These are phyloP conservation scores for Atherinosoma microstoma DNA, from an alignment of 2,797 vertebrate genomes.

Conservation along the genomic window DNA sequence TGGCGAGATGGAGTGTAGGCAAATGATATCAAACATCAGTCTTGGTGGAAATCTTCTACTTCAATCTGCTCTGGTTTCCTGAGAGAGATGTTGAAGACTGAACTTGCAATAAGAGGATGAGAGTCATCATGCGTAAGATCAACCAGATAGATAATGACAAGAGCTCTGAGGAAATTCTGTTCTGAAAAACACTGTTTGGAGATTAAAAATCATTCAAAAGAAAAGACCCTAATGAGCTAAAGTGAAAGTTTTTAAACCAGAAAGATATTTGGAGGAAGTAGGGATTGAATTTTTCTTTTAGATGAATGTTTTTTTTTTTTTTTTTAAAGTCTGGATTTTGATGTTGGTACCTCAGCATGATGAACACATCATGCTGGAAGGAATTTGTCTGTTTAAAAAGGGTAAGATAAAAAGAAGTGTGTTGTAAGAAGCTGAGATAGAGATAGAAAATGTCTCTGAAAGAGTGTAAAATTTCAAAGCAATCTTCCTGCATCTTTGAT, in stretches of 20 bases:
- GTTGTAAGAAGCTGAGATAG: neutral
- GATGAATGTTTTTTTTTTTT: too few relatives aligned
- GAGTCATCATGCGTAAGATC: neutral
- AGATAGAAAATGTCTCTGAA: neutral
- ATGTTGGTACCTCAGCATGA: neutral
- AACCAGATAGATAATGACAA: neutral
- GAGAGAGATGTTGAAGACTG: constrained; percentile 6
- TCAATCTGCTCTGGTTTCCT: constrained; percentile 8
- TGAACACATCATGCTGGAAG: neutral
- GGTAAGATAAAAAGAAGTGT: neutral
- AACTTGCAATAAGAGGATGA: neutral
- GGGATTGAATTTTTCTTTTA: neutral
- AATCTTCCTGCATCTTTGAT: neutral
- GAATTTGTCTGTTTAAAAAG: neutral
- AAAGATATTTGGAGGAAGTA: neutral
- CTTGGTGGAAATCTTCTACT: neutral
- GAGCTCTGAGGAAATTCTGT: neutral
- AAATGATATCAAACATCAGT: neutral
- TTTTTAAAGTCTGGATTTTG: neutral
- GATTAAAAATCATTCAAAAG: neutral
- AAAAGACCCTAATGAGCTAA: neutral
- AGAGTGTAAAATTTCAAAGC: neutral
- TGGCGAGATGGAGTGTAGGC: neutral
- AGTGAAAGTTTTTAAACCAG: neutral
- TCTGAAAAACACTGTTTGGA: neutral